Percentiles rank a stretch among this genome's conserved stretches.
Conservation (phyloP, 2,113 vertebrate species). For the Athene cunicularia region DNA sequence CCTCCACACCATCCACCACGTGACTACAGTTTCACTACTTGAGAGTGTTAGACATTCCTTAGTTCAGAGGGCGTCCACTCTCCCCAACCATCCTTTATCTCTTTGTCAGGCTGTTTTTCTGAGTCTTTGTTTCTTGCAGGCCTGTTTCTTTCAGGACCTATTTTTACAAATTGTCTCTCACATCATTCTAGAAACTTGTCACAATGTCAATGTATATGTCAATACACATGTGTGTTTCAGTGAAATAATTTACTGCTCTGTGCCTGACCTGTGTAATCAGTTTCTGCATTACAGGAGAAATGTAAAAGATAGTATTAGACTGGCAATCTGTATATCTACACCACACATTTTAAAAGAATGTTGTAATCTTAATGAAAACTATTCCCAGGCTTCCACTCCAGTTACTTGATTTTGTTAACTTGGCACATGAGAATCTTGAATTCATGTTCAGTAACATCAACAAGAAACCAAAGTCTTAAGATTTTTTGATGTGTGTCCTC, state of each 20-base stretch:
- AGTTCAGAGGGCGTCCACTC: too few species aligned
- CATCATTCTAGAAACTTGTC: not conserved
- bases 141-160: too few species aligned
- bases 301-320: not conserved
- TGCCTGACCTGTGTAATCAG: not conserved
- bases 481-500: slow-evolving; percentile 5
- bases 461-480: slow-evolving; percentile 2
- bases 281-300: not conserved
- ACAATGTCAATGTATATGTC: too few species aligned
- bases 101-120: too few species aligned
- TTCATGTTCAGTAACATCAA: slow-evolving; percentile 10
- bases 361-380: not conserved
- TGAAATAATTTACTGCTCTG: not conserved
- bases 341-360: not conserved
- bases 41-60: too few species aligned
- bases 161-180: too few species aligned
- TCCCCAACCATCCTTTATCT: too few species aligned
- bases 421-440: slow-evolving; percentile 1
- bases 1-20: too few species aligned
- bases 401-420: slow-evolving; percentile 38
- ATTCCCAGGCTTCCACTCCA: not conserved
- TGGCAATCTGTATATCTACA: not conserved
- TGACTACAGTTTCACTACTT: too few species aligned
- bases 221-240: not conserved
- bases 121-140: too few species aligned